Conservation (phyloP, 2,113 vertebrate genomes). For the Proterorhinus semilunaris region DNA sequence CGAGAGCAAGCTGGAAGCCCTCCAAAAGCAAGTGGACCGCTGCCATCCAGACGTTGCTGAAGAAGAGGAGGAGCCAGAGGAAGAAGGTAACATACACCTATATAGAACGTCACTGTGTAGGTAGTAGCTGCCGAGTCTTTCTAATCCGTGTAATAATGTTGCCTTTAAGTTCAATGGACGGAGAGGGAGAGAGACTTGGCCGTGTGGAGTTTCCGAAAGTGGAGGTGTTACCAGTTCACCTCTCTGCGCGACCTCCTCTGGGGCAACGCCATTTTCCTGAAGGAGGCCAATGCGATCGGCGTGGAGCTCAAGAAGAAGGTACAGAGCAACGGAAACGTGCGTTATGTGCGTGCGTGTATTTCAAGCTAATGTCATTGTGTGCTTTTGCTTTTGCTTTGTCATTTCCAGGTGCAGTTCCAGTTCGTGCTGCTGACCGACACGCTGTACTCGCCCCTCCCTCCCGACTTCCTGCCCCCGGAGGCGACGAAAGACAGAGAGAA, state of each 20-base stretch:
- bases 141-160: not conserved
- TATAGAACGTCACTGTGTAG: not conserved
- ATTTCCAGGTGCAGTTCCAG: conserved; percentile 95
- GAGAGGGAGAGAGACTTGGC: conserved; percentile 89
- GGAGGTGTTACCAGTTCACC: conserved; percentile 98
- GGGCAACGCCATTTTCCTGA: conserved; percentile 97
- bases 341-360: not conserved
- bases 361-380: not conserved
- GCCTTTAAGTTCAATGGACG: conserved; percentile 87
- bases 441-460: conserved; percentile 91
- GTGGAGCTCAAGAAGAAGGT: conserved; percentile 99
- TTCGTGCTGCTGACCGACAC: conserved; percentile 96
- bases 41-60: conserved; percentile 86
- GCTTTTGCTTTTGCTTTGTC: not conserved
- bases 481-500: conserved; percentile 85
- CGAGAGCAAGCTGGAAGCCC: conserved; percentile 93
- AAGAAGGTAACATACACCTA: conserved; percentile 83
- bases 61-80: conserved; percentile 92
- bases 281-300: conserved; percentile 97
- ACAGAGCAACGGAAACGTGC: not conserved
- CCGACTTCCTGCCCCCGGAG: conserved; percentile 87
- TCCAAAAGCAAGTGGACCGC: conserved; percentile 95
- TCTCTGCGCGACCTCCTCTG: conserved; percentile 93
- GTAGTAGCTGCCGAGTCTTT: not conserved
- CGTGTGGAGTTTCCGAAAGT: conserved; percentile 93